Conservation (phyloP, 1,140 invertebrate species). For the Alviniconcha marisindica region DNA sequence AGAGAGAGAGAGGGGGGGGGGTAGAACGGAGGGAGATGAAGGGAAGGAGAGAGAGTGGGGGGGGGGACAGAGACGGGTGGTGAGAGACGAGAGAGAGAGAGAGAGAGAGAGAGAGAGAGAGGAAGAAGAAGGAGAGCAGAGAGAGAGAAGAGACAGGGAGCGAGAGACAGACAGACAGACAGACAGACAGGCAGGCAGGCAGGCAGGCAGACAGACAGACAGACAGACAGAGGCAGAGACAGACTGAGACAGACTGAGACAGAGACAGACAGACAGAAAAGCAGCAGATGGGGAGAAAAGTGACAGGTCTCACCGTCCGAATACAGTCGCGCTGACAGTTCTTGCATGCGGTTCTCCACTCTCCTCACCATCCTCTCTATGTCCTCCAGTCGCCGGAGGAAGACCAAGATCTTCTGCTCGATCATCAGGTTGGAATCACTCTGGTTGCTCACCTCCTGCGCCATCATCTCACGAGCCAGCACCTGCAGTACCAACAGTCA, state of each 20-base stretch:
- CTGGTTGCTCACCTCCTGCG: constrained; percentile 59
- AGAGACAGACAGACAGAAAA: background rate
- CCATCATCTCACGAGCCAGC: constrained; percentile 50
- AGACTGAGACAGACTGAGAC: background rate
- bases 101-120: background rate
- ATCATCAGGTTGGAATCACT: constrained; percentile 48
- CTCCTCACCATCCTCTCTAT: constrained; percentile 39
- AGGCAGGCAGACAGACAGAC: too few relatives aligned
- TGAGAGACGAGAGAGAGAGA: background rate
- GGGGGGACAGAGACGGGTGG: too few relatives aligned
- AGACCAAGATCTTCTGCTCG: constrained; percentile 48
- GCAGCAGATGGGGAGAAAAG: too few relatives aligned
- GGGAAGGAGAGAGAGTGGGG: too few relatives aligned
- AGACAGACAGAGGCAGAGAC: too few relatives aligned
- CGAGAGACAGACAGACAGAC: too few relatives aligned
- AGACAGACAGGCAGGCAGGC: too few relatives aligned
- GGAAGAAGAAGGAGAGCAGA: background rate
- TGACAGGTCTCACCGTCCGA: constrained; percentile 55
- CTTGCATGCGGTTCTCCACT: constrained; percentile 45
- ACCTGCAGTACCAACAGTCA: constrained; percentile 6
- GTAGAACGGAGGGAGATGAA: too few relatives aligned
- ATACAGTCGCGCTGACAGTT: constrained; percentile 49
- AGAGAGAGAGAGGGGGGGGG: too few relatives aligned
- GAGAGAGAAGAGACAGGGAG: too few relatives aligned
- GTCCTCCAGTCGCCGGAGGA: constrained; percentile 47